A percentile compares a stretch with the other conserved stretches of the same genome.
phyloP scores from a whole-genome alignment of 1,140 invertebrate species.

The Drosophila albomicans region DNA sequence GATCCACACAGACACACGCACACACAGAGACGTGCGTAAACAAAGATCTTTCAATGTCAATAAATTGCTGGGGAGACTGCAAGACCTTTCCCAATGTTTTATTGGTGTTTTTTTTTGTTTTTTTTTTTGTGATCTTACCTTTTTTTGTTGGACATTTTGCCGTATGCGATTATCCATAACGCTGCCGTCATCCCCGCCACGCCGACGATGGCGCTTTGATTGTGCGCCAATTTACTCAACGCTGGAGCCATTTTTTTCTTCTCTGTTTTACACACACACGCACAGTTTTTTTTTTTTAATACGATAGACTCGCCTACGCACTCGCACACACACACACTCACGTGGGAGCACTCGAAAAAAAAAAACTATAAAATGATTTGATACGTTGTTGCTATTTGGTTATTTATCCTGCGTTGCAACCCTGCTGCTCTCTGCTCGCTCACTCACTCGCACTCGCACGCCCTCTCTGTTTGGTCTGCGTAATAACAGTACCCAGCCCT shows the following conservation, averaged over 20 bases:
- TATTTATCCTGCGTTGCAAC: constrained; percentile 29
- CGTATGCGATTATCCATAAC: constrained; percentile 86
- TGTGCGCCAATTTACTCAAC: constrained; percentile 87
- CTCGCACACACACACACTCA: constrained; percentile 21
- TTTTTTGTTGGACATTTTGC: constrained; percentile 84
- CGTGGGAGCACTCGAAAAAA: constrained; percentile 6
- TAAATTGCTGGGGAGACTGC: constrained; percentile 7
- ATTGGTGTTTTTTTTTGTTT: neutral
- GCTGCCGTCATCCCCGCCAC: constrained; percentile 86
- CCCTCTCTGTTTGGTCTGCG: neutral
- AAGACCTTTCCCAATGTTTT: constrained; percentile 64
- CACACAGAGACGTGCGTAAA: constrained; percentile 1
- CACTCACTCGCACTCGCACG: too few relatives aligned
- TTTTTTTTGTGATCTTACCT: constrained; percentile 56
- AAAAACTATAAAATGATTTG: constrained; percentile 17
- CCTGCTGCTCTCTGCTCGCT: constrained; percentile 23
- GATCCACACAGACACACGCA: constrained; percentile 36
- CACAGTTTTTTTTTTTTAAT: neutral
- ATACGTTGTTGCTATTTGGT: constrained; percentile 13
- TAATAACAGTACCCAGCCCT: constrained; percentile 30
- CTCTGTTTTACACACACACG: constrained; percentile 16
- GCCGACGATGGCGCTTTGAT: constrained; percentile 86
- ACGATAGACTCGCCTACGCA: constrained; percentile 13
- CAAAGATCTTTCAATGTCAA: constrained; percentile 61
- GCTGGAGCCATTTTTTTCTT: constrained; percentile 87